Percentiles rank a stretch among this genome's conserved stretches.
These are phyloP conservation scores for Saccostrea glomerata DNA, from an alignment of 1,140 invertebrate species.

Conservation along the genomic window DNA sequence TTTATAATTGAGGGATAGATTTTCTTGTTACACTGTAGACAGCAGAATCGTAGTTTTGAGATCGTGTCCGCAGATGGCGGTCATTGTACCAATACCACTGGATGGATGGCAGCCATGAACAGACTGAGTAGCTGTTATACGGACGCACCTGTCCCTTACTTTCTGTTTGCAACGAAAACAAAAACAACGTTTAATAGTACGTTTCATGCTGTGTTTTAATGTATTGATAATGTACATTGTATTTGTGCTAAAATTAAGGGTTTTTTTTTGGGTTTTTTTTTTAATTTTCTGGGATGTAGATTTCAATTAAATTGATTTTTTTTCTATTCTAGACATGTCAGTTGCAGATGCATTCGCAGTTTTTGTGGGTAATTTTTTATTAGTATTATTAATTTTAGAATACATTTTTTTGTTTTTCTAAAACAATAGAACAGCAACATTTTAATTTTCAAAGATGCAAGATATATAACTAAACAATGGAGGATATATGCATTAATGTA, in stretches of 20 bases:
- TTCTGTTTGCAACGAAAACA: neutral
- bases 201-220: neutral
- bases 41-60: neutral
- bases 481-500: too few species aligned
- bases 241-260: neutral
- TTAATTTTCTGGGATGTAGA: too few species aligned
- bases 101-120: conserved; percentile 27
- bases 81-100: neutral
- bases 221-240: too few species aligned
- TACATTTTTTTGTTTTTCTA: too few species aligned
- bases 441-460: too few species aligned
- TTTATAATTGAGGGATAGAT: too few species aligned
- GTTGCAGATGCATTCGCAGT: conserved; percentile 40
- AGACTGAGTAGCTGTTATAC: neutral
- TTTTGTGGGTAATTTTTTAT: conserved; percentile 27
- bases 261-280: too few species aligned
- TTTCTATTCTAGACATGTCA: neutral
- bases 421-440: too few species aligned
- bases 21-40: neutral
- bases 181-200: neutral
- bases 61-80: neutral
- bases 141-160: neutral
- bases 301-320: neutral
- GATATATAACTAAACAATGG: too few species aligned
- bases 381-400: too few species aligned